A percentile compares a stretch with the other conserved stretches of the same genome.
phyloP scores from a whole-genome alignment of 1,140 invertebrate genomes.

The Eueides isabella region DNA sequence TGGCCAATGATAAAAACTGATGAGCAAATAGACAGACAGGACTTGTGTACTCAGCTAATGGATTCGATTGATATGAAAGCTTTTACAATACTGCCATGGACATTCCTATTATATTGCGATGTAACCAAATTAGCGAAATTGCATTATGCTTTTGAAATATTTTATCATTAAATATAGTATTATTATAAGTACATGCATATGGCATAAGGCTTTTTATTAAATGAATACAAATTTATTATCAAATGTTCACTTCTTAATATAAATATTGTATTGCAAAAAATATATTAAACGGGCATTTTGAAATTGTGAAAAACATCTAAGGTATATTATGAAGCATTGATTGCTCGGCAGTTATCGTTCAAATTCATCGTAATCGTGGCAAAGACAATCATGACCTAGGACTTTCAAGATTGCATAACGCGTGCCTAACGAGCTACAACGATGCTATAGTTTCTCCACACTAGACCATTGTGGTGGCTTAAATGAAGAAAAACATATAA shows the following conservation, averaged over 20 bases:
- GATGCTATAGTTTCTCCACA: neutral
- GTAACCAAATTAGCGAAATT: constrained; percentile 67
- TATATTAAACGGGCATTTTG: neutral
- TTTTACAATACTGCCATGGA: constrained; percentile 77
- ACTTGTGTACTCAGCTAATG: constrained; percentile 81
- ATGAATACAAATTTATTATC: too few species aligned
- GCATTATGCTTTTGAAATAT: constrained; percentile 29
- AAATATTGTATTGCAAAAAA: too few species aligned
- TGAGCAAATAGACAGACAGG: constrained; percentile 79
- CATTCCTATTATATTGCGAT: constrained; percentile 63
- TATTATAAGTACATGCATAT: neutral
- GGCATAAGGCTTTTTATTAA: too few species aligned
- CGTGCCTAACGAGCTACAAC: neutral
- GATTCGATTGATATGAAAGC: constrained; percentile 82
- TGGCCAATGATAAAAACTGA: constrained; percentile 82
- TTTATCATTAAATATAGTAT: neutral
- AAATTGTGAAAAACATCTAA: neutral
- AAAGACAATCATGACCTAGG: constrained; percentile 11
- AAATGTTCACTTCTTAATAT: too few species aligned
- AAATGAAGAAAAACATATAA: neutral
- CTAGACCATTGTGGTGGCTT: neutral
- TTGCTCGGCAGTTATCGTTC: neutral
- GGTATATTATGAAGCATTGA: neutral
- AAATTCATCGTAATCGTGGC: neutral
- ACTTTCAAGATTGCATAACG: neutral